These are phyloP conservation scores for Bombus turneri DNA, from an alignment of 1,140 invertebrate species.

Conservation along the genomic window DNA sequence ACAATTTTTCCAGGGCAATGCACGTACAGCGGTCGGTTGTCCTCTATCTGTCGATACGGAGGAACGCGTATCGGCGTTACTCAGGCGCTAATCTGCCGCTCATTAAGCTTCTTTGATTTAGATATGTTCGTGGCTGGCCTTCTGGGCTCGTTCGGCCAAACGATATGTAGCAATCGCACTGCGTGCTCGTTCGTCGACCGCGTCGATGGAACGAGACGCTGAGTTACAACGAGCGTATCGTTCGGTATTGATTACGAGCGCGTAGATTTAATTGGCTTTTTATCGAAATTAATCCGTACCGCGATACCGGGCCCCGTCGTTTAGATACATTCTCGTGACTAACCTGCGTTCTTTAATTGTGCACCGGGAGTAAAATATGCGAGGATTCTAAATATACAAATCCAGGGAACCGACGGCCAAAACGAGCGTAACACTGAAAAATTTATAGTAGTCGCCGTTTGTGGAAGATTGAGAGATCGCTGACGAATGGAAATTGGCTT, in stretches of 20 bases:
- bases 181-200: background rate
- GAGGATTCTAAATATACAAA: background rate
- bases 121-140: conserved; percentile 9
- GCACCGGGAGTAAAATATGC: conserved; percentile 8
- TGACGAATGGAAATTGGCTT: too few relatives aligned
- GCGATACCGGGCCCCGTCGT: conserved; percentile 31
- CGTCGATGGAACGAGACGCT: background rate
- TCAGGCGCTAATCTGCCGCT: conserved; percentile 62
- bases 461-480: conserved; percentile 8
- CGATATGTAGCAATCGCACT: conserved; percentile 38
- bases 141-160: background rate
- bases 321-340: conserved; percentile 12
- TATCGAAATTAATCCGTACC: conserved; percentile 63
- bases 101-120: conserved; percentile 61
- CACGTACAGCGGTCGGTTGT: conserved; percentile 10
- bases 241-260: conserved; percentile 51
- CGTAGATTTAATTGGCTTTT: conserved; percentile 69
- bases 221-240: conserved; percentile 33
- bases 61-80: conserved; percentile 46
- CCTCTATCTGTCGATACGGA: conserved; percentile 30
- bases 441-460: background rate
- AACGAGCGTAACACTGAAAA: background rate
- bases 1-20: conserved; percentile 24
- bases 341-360: conserved; percentile 26
- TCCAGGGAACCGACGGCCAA: background rate